phyloP scores from a whole-genome alignment of 2,113 vertebrate species.

The Fregata magnificens region DNA sequence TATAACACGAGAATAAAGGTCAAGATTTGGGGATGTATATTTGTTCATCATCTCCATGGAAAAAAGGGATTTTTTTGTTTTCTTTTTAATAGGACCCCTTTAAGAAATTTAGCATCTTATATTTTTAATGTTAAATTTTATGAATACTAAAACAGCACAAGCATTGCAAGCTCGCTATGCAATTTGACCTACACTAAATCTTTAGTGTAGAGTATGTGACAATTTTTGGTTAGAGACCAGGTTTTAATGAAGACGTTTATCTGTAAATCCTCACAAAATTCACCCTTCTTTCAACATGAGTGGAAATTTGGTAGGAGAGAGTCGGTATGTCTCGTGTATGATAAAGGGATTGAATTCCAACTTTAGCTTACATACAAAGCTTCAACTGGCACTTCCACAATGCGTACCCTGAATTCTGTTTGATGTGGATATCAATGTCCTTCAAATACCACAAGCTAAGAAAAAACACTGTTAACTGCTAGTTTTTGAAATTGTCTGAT shows the following conservation, averaged over 20 bases:
- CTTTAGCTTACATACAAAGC: background rate
- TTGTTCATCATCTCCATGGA: background rate
- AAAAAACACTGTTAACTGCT: slow-evolving; percentile 3
- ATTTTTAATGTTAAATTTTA: background rate
- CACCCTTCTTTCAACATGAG: background rate
- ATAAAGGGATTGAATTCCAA: slow-evolving; percentile 14
- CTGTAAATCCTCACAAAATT: background rate
- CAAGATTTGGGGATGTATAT: background rate
- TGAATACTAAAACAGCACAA: background rate
- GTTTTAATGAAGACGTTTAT: background rate
- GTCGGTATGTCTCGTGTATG: background rate
- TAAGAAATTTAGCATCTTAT: background rate
- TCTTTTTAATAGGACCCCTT: background rate
- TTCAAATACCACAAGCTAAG: slow-evolving; percentile 40
- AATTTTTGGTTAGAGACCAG: background rate
- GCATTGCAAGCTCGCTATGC: background rate
- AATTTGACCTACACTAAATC: background rate
- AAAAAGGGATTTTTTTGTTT: fast-evolving
- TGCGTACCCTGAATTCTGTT: background rate
- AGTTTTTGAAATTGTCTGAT: slow-evolving; percentile 18
- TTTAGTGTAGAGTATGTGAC: background rate
- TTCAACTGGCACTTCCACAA: background rate
- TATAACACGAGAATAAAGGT: background rate
- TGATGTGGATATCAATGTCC: slow-evolving; percentile 36
- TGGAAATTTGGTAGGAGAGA: background rate